These are phyloP conservation scores for Helicoverpa armigera DNA, from an alignment of 1,140 invertebrate genomes.

Conservation along the genomic window DNA sequence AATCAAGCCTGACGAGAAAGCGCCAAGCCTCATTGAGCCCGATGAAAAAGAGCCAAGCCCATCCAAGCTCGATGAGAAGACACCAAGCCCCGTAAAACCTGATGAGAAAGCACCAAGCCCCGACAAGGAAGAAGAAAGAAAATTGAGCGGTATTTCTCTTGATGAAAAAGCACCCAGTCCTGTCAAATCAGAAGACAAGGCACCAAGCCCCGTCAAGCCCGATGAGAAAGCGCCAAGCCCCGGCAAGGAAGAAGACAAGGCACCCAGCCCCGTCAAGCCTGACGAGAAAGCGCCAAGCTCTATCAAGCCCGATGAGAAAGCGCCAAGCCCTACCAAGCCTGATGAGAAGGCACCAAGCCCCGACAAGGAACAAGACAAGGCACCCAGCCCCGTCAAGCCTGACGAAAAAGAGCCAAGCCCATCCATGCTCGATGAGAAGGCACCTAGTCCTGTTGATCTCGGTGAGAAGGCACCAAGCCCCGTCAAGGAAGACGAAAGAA, in stretches of 20 bases:
- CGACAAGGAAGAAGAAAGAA: too few relatives aligned
- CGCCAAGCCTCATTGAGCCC: not conserved
- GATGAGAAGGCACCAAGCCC: not conserved
- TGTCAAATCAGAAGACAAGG: too few relatives aligned
- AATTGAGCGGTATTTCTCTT: not conserved
- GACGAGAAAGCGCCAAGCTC: not conserved
- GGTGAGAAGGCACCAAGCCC: not conserved
- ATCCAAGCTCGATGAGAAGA: not conserved
- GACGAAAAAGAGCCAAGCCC: not conserved
- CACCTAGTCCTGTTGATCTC: not conserved
- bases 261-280: too few relatives aligned
- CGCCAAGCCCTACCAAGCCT: not conserved
- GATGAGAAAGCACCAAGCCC: too few relatives aligned
- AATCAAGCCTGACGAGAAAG: not conserved
- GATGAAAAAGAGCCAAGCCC: not conserved
- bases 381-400: conserved; percentile 3
- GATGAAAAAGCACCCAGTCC: not conserved
- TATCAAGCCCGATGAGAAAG: not conserved
- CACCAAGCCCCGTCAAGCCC: not conserved
- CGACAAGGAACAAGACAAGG: not conserved
- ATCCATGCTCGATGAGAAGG: not conserved
- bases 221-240: not conserved
- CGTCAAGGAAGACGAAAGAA: not conserved
- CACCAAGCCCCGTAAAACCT: too few relatives aligned
- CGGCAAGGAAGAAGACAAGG: not conserved